A percentile compares a stretch with the other conserved stretches of the same genome.
Conservation (phyloP, 1,140 invertebrate genomes). For the Drosophila baimaii region DNA sequence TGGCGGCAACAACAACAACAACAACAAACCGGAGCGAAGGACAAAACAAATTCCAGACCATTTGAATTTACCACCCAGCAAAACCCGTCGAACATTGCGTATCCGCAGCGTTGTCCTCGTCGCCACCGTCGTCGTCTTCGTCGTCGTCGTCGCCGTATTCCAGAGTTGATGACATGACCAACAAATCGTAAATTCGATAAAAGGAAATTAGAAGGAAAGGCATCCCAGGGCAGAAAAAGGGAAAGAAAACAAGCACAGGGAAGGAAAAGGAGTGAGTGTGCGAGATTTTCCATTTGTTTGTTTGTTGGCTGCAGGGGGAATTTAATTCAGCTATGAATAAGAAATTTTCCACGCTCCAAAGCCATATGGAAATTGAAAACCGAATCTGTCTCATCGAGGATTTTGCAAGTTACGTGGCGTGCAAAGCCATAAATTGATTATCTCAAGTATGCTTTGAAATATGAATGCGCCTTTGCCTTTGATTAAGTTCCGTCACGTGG, state of each 20-base stretch:
- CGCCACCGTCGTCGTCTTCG: slow-evolving; percentile 4
- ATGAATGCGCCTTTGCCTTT: slow-evolving; percentile 19
- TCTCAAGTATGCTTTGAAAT: slow-evolving; percentile 42
- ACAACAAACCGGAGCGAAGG: slow-evolving; percentile 18
- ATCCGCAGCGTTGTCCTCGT: slow-evolving; percentile 37
- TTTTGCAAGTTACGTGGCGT: slow-evolving; percentile 52
- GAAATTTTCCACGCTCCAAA: slow-evolving; percentile 61
- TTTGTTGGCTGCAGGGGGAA: slow-evolving; percentile 53
- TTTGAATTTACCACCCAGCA: slow-evolving; percentile 15
- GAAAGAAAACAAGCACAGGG: slow-evolving; percentile 7
- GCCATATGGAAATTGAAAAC: slow-evolving; percentile 65
- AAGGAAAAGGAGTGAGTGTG: slow-evolving; percentile 30
- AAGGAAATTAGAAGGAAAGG: slow-evolving; percentile 78
- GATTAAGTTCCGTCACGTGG: slow-evolving; percentile 62
- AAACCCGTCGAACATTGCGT: slow-evolving; percentile 25
- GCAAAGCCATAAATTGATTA: slow-evolving; percentile 76
- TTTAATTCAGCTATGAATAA: slow-evolving; percentile 74
- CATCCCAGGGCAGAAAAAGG: slow-evolving; percentile 47
- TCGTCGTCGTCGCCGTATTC: slow-evolving; percentile 11
- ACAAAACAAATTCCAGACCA: slow-evolving; percentile 51
- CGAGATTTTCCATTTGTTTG: slow-evolving; percentile 24
- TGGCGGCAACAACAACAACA: slow-evolving; percentile 17
- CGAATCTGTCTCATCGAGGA: slow-evolving; percentile 49
- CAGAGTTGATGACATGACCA: slow-evolving; percentile 74
- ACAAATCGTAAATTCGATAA: slow-evolving; percentile 83